Base-by-base conservation (phyloP, 1,140 invertebrate species). In the Dendrolimus punctatus region DNA sequence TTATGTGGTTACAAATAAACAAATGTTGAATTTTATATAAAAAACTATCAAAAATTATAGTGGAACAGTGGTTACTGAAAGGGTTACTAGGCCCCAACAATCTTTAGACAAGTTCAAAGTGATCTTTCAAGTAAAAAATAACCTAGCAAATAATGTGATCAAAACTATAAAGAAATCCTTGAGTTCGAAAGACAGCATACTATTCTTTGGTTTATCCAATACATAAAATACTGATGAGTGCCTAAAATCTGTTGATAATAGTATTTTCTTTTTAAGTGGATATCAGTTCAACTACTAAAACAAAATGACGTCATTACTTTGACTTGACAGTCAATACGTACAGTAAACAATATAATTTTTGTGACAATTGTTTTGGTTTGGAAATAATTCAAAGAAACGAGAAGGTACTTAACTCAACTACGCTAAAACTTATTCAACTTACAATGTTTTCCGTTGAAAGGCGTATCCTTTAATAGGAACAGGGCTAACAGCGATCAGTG, bases 261-360 rank as follows among this genome's bases (percentile, higher is more conserved):
- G 23, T 23, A 2, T 23, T 10, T n/a, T 42, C 41, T 51, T 51
- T 45, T 10, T 7, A 53, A 55, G 47, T 39, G 49, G 49, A 53
- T 38, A 53, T 49, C 39, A 59, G 36, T 62, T 44, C 44, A 23
- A 23, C 52, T 58, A 66, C 57, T 58, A 56, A 54, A 42, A 65
- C 49, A 60, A 56, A 61, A 72, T 72, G 70, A 72, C 70, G 70
- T 72, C 60, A 62, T 62, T 51, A 56, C 66, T 66, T 70, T 76
- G 78, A 85, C 82, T 71, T 76, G 80, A 85, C 82, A 76, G 82
- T 82, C 79, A 82, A 85, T 80, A 80, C 67, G 66, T 60, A 76
- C 70, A 68, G 79, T 85, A 85, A 85, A 85, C 82, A 85, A 73
- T 73, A 75, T 67, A 59, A 73, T 64, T 47, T 64, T 46, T 6